Evolutionary conservation across 1,140 invertebrate species (phyloP).

Genomic region (Venustaconcha ellipsiformis): DNA sequence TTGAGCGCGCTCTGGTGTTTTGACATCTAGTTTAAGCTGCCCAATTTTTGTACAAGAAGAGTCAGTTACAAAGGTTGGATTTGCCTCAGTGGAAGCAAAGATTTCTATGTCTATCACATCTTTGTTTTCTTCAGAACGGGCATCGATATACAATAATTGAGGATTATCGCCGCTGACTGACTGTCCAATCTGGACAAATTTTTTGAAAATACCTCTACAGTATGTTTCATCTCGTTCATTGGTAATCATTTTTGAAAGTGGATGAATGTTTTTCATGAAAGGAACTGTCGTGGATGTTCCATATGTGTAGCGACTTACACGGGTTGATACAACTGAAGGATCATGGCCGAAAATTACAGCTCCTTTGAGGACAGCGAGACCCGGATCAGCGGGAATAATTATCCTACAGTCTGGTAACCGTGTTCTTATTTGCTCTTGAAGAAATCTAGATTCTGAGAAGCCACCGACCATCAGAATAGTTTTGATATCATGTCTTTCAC

Average conservation of each 20-base stretch:
- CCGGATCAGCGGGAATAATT: constrained; percentile 30
- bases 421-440: constrained; percentile 19
- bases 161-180: constrained; percentile 10
- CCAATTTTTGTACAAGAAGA: constrained; percentile 14
- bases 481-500: constrained; percentile 1
- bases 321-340: constrained; percentile 19
- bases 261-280: constrained; percentile 18
- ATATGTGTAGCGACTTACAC: constrained; percentile 27
- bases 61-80: constrained; percentile 14
- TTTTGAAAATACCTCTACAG: constrained; percentile 25
- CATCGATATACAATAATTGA: constrained; percentile 1
- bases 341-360: constrained; percentile 35
- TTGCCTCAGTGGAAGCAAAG: constrained; percentile 9
- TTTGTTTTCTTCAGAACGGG: neutral
- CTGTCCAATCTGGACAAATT: constrained; percentile 15
- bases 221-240: constrained; percentile 3
- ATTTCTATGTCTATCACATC: constrained; percentile 3
- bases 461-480: constrained; percentile 38
- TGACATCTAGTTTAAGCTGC: constrained; percentile 12
- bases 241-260: neutral
- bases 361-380: constrained; percentile 35
- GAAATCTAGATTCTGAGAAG: constrained; percentile 31
- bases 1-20: constrained; percentile 4
- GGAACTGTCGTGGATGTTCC: constrained; percentile 9
- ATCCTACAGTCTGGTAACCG: constrained; percentile 11